Evolutionary conservation across 2,888 invertebrate genomes (phyloP), one percentile per base, ranked within the genome.

Genomic region (Melieria picta): DNA sequence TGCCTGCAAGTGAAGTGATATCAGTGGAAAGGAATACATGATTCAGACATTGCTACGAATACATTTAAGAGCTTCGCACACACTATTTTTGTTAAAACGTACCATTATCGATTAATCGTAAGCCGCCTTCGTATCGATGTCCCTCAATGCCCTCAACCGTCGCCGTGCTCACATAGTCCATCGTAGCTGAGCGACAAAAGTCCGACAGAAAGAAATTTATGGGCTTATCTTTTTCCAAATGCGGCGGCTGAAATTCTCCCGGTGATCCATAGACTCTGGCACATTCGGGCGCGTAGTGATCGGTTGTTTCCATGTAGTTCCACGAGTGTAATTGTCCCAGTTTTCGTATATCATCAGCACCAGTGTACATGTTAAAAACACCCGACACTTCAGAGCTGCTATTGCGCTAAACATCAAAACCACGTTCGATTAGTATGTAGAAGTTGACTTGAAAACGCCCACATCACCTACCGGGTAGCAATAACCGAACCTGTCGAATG

Each of bases 401-500:
- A 82, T 96, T 96, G 80, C 95, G 90, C 95, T 95, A 85, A 0
- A 88, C 88, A 78, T 63, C 65, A 16, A 60, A 10, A 50, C 16
- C 10, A 47, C 55, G 30, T 68, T 48, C 46, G 10, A 30, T 11
- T 56, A 13, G 6, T 10, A 48, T 60, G 1, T 9, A 43, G 4
- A 16, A 6, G 16, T 10, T 43, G 13, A 7, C n/a, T 1, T 10
- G 45, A 48, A 52, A 16, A 7, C 30, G 13, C 13, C 46, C 43
- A 2, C 7, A 9, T 10, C 30, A 63, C 79, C 80, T 85, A 91
- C 91, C 84, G 86, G 88, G 80, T 94, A 95, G 84, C 96, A 95
- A 90, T 95, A 93, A 10, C 94, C 97, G 81, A 97, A 95, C 79
- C 90, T 90, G 79, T 96, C 95, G 76, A 91, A 91, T 0, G 90